phyloP scores from a whole-genome alignment of 2,888 invertebrate species.

The Pachycephus smyrnensis region DNA sequence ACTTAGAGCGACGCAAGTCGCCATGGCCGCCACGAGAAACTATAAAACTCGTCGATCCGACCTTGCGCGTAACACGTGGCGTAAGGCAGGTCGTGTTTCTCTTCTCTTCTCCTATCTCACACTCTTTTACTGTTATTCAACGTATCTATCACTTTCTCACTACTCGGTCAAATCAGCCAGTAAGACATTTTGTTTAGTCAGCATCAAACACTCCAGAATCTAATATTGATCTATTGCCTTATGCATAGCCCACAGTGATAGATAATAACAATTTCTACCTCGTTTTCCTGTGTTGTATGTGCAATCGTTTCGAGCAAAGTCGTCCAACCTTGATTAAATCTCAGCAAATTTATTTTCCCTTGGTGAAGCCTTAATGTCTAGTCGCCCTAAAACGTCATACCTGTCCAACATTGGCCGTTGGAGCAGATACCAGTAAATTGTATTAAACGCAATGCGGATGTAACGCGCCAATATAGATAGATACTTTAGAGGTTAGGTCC shows the following conservation, averaged over 20 bases:
- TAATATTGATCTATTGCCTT: not conserved
- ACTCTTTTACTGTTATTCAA: not conserved
- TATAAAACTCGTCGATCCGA: not conserved
- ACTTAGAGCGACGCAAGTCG: not conserved
- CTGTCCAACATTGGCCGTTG: not conserved
- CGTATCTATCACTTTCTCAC: not conserved
- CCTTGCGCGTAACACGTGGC: constrained; percentile 9
- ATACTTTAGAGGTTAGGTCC: not conserved
- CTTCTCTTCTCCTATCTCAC: not conserved
- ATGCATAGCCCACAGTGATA: not conserved
- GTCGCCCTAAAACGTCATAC: not conserved
- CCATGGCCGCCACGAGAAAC: not conserved
- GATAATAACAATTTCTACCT: not conserved
- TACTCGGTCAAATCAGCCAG: not conserved
- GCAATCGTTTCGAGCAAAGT: not conserved
- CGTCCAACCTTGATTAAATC: not conserved
- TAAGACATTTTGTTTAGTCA: not conserved
- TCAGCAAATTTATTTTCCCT: not conserved
- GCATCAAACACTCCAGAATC: not conserved
- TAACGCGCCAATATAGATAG: not conserved
- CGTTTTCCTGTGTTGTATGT: not conserved
- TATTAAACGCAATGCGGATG: not conserved
- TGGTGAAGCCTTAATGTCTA: not conserved
- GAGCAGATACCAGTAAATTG: not conserved
- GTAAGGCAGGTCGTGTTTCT: constrained; percentile 1